Percentiles rank a stretch among this genome's conserved stretches.
Conservation (phyloP, 2,888 invertebrate species). For the Athetis lepigone region DNA sequence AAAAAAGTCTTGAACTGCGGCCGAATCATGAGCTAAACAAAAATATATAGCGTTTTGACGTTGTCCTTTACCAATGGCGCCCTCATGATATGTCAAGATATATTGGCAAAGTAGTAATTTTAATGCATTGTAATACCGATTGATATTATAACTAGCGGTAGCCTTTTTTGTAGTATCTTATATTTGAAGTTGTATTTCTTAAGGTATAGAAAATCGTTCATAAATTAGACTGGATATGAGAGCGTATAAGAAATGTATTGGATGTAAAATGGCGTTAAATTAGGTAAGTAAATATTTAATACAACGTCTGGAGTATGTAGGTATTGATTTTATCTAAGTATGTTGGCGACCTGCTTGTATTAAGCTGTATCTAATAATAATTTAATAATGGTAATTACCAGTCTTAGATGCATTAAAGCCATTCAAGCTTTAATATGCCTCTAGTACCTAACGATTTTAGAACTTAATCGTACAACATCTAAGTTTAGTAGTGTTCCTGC, state of each 20-base stretch:
- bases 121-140: conserved; percentile 52
- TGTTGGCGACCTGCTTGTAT: neutral
- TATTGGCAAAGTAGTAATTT: neutral
- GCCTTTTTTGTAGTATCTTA: conserved; percentile 44
- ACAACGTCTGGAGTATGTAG: neutral
- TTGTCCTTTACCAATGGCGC: conserved; percentile 10
- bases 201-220: conserved; percentile 46
- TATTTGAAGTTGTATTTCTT: conserved; percentile 49
- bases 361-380: neutral
- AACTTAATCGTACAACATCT: no score
- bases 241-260: conserved; percentile 52
- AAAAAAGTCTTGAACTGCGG: conserved; percentile 15
- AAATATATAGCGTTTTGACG: neutral
- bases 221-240: conserved; percentile 49
- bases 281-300: conserved; percentile 49
- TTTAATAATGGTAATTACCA: neutral
- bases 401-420: no score
- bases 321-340: no score
- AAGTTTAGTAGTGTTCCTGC: no score
- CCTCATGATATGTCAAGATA: conserved; percentile 5
- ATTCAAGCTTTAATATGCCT: no score
- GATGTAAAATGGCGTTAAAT: conserved; percentile 60
- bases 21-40: neutral
- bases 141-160: conserved; percentile 57
- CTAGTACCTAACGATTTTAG: no score